Conservation (phyloP, 2,113 vertebrate genomes). For the Erythrolamprus reginae region DNA sequence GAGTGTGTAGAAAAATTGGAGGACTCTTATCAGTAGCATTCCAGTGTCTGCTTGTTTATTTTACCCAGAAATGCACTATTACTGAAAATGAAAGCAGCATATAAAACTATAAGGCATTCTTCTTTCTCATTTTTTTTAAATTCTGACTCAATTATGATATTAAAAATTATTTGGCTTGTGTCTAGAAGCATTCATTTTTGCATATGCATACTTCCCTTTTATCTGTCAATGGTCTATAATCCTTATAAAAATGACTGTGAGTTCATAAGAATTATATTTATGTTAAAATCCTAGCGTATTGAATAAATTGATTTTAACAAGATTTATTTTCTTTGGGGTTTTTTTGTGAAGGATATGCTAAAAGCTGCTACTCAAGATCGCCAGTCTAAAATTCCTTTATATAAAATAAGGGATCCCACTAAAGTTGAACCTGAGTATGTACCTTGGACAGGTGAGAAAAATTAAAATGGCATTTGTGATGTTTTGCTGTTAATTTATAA, state of each 20-base stretch:
- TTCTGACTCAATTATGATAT: not conserved
- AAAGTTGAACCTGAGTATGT: conserved; percentile 83
- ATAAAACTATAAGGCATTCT: not conserved
- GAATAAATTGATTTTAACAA: not conserved
- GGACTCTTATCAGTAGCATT: not conserved
- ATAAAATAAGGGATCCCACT: conserved; percentile 73
- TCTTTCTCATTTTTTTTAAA: not conserved
- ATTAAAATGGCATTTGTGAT: not conserved
- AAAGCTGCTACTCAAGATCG: conserved; percentile 86
- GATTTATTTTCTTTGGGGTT: conserved; percentile 10
- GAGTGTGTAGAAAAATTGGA: not conserved
- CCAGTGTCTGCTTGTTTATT: not conserved
- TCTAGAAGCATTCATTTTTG: not conserved
- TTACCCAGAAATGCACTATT: not conserved
- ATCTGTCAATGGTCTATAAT: not conserved
- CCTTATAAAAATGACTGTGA: not conserved
- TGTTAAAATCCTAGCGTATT: not conserved
- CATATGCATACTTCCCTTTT: not conserved
- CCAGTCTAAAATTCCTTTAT: conserved; percentile 78
- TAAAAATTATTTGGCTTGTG: not conserved
- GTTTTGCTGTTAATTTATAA: not conserved
- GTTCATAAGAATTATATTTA: not conserved
- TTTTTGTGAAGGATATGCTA: conserved; percentile 80
- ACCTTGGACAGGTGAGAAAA: conserved; percentile 89
- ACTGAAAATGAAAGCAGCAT: not conserved